These are phyloP conservation scores for Prionailurus bengalensis DNA, from an alignment of 2,113 vertebrate genomes.

Conservation along the genomic window DNA sequence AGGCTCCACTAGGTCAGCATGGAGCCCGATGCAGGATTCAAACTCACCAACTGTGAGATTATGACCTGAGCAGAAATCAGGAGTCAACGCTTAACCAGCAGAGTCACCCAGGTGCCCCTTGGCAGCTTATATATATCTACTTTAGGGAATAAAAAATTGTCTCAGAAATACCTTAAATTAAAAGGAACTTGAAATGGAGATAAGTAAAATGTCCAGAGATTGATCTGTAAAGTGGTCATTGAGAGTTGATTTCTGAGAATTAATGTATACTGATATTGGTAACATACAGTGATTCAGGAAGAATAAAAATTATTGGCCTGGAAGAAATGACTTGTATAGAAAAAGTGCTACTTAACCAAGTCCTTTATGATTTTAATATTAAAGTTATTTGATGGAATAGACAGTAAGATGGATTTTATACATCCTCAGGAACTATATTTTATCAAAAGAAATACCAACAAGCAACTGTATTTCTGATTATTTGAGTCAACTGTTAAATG, in stretches of 20 bases:
- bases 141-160: neutral
- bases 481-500: neutral
- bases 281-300: neutral
- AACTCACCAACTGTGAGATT: too few relatives aligned
- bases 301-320: neutral
- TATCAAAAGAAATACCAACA: neutral
- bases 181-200: conserved; percentile 23
- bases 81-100: too few relatives aligned
- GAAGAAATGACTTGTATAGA: neutral
- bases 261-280: neutral
- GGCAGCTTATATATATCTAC: neutral
- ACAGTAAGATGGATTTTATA: neutral
- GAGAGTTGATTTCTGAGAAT: neutral
- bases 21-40: too few relatives aligned
- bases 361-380: conserved; percentile 5
- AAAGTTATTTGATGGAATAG: neutral
- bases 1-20: too few relatives aligned
- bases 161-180: conserved; percentile 24
- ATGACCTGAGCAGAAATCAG: too few relatives aligned
- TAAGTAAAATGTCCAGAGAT: neutral
- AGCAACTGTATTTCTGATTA: neutral
- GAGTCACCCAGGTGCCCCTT: too few relatives aligned
- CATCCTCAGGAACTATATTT: neutral
- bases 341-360: neutral
- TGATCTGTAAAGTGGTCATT: neutral